These are phyloP conservation scores for Dasyprocta punctata DNA, from an alignment of 2,113 vertebrate genomes.

Conservation along the genomic window DNA sequence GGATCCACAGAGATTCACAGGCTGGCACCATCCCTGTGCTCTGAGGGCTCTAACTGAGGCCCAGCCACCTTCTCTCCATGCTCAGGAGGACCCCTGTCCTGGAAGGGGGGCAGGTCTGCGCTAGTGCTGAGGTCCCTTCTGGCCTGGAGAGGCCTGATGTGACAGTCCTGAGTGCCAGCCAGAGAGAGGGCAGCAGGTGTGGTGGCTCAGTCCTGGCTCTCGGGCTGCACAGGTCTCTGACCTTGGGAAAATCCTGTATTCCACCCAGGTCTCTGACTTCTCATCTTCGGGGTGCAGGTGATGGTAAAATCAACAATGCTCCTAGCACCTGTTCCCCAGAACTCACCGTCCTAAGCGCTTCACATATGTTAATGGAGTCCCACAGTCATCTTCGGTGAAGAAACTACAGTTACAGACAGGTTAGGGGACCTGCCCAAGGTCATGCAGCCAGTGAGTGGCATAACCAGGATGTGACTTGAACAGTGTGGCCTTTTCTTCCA, in stretches of 20 bases:
- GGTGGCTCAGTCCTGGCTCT: neutral
- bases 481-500: neutral
- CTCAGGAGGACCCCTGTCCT: neutral
- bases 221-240: fast-evolving
- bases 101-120: fast-evolving
- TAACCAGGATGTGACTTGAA: neutral
- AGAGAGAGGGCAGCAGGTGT: neutral
- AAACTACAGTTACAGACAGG: neutral
- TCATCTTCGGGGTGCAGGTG: neutral
- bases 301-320: no score
- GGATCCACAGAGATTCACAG: neutral
- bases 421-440: neutral
- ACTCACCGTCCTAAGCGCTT: neutral
- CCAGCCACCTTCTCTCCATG: fast-evolving
- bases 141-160: no score
- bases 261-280: neutral
- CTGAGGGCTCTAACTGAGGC: neutral
- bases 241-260: neutral
- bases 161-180: fast-evolving
- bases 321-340: neutral
- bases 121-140: neutral
- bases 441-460: neutral
- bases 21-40: fast-evolving
- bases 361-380: neutral
- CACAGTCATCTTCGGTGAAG: neutral